These are phyloP conservation scores for Saguinus oedipus DNA, from an alignment of 2,797 vertebrate species.

Conservation along the genomic window DNA sequence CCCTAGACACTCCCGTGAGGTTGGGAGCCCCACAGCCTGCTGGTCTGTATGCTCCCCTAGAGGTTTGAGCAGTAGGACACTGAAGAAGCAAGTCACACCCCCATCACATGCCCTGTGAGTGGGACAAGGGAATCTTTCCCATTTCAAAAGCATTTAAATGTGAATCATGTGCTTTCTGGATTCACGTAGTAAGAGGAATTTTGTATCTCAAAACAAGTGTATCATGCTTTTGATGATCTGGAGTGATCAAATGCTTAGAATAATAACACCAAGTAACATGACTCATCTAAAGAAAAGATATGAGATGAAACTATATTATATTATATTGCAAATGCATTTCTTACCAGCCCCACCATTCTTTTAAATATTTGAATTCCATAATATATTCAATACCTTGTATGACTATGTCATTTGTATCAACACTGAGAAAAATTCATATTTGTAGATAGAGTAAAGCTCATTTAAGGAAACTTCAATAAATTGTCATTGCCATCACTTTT, in stretches of 20 bases:
- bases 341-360: not conserved
- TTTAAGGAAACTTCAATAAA: not conserved
- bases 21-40: too few relatives aligned
- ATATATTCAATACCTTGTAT: not conserved
- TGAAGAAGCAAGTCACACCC: too few relatives aligned
- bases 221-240: not conserved
- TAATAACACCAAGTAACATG: not conserved
- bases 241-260: not conserved
- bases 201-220: not conserved
- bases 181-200: not conserved
- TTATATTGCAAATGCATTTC: not conserved
- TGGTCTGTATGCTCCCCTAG: too few relatives aligned
- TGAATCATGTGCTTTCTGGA: not conserved
- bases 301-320: not conserved
- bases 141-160: not conserved
- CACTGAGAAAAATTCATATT: not conserved
- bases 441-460: not conserved
- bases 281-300: not conserved
- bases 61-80: too few relatives aligned
- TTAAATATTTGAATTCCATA: not conserved
- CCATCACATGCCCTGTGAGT: too few relatives aligned
- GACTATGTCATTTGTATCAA: not conserved
- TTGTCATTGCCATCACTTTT: not conserved
- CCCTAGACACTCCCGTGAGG: too few relatives aligned
- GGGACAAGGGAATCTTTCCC: too few relatives aligned